phyloP scores from a whole-genome alignment of 2,113 vertebrate genomes.

The Lophotis ruficrista region DNA sequence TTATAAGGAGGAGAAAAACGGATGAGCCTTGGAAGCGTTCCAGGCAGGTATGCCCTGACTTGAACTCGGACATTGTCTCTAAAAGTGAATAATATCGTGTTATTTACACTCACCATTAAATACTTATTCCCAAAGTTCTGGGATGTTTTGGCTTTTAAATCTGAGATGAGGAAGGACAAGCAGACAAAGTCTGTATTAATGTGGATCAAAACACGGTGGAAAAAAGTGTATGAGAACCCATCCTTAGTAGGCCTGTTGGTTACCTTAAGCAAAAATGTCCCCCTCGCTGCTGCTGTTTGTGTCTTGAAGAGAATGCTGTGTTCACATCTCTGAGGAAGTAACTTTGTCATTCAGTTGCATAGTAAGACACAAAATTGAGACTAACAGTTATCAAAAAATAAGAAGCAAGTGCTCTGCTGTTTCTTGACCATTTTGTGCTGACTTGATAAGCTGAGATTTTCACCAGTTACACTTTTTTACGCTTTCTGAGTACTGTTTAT shows the following conservation, averaged over 20 bases:
- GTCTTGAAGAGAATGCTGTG: neutral
- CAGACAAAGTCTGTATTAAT: neutral
- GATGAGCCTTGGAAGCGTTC: neutral
- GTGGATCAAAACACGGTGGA: neutral
- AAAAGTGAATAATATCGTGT: neutral
- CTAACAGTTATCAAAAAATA: neutral
- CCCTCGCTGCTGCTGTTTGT: neutral
- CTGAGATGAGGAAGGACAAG: neutral
- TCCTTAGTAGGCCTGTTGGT: neutral
- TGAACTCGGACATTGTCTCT: neutral
- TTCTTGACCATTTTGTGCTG: neutral
- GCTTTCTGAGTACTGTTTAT: neutral
- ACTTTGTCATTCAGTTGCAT: neutral
- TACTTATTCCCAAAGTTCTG: neutral
- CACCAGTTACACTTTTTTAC: neutral
- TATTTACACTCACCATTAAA: neutral
- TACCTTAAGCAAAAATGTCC: neutral
- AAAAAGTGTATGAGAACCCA: neutral
- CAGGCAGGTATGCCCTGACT: neutral
- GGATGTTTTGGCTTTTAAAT: neutral
- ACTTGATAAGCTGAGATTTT: neutral
- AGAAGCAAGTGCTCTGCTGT: neutral
- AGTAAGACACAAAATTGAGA: neutral
- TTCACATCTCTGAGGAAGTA: neutral
- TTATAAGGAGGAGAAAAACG: neutral